Evolutionary conservation across 2,113 vertebrate genomes (phyloP).

Genomic region (Rana temporaria): DNA sequence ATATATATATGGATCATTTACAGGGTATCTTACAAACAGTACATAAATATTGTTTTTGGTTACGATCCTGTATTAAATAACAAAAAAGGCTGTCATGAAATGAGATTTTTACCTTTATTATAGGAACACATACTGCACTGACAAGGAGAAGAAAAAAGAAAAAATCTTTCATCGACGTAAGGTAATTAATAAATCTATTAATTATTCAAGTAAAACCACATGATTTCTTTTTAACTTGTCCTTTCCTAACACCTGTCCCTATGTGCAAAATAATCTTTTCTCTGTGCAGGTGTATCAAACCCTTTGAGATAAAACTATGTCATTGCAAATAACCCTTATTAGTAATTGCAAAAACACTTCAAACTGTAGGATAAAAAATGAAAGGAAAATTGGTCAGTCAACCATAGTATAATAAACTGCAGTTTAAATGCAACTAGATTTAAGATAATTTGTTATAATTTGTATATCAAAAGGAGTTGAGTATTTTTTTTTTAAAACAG

Average conservation of each 20-base stretch:
- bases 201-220: slow-evolving; percentile 20
- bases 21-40: too few species aligned
- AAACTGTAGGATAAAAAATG: background rate
- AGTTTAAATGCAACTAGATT: background rate
- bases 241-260: slow-evolving; percentile 7
- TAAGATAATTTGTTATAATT: background rate
- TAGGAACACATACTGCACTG: background rate
- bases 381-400: background rate
- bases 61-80: too few species aligned
- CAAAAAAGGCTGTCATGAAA: too few species aligned
- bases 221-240: slow-evolving; percentile 8
- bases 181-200: slow-evolving; percentile 10
- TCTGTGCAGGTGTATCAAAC: background rate
- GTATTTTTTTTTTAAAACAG: too few species aligned
- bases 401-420: background rate
- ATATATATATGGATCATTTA: too few species aligned
- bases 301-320: background rate
- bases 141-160: background rate
- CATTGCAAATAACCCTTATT: slow-evolving; percentile 27
- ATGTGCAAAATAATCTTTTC: slow-evolving; percentile 2
- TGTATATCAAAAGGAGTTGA: too few species aligned
- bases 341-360: background rate
- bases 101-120: background rate
- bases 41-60: too few species aligned
- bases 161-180: slow-evolving; percentile 14